A percentile compares a stretch with the other conserved stretches of the same genome.
phyloP scores from a whole-genome alignment of 2,888 invertebrate genomes.

The Drosophila mimetica region DNA sequence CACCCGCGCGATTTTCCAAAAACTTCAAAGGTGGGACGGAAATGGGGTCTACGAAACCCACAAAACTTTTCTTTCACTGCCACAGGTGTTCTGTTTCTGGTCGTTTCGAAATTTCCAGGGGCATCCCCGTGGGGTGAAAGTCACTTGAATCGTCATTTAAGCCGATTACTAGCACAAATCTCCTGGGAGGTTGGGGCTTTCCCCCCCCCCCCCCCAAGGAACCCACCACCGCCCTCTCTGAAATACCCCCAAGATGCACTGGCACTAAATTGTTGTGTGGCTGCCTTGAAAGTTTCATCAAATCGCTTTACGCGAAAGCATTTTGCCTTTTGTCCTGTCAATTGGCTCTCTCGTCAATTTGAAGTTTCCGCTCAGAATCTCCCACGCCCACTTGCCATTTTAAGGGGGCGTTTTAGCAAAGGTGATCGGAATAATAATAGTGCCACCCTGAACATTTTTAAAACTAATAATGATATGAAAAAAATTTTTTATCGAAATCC shows the following conservation, averaged over 20 bases:
- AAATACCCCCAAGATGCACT: conserved; percentile 17
- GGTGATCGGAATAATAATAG: background rate
- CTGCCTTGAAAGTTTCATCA: conserved; percentile 32
- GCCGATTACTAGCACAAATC: conserved; percentile 67
- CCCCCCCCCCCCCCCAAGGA: background rate
- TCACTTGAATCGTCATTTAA: conserved; percentile 59
- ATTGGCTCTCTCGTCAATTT: conserved; percentile 45
- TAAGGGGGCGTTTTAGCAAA: conserved; percentile 5
- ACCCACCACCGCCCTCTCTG: background rate
- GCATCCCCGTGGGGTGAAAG: conserved; percentile 14
- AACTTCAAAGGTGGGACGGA: conserved; percentile 20
- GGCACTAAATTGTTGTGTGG: conserved; percentile 21
- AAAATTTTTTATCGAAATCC: too few relatives aligned
- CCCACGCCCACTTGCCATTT: conserved; percentile 4
- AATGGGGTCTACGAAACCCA: background rate
- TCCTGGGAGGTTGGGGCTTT: conserved; percentile 12
- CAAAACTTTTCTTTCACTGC: conserved; percentile 14
- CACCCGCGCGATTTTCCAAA: background rate
- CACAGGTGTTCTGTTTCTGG: conserved; percentile 45
- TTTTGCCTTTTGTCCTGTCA: conserved; percentile 51
- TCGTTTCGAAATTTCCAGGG: conserved; percentile 25
- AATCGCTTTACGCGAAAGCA: conserved; percentile 57
- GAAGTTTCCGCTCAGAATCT: conserved; percentile 21
- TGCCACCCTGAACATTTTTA: background rate
- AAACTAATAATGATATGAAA: background rate